Evolutionary conservation across 2,797 vertebrate species (phyloP).

Genomic region (Sebastes ruberrimus): DNA sequence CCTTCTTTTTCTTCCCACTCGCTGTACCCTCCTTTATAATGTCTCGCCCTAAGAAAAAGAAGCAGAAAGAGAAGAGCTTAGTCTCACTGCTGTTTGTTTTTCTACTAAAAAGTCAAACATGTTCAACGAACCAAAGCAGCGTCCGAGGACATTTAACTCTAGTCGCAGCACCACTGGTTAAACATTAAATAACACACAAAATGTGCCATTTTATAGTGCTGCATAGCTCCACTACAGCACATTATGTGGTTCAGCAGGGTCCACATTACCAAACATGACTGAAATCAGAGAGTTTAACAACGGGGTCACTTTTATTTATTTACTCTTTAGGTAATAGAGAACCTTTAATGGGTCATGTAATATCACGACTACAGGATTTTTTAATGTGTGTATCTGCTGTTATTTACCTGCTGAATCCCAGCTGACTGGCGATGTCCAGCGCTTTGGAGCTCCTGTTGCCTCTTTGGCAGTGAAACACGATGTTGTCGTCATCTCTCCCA

Average conservation of each 20-base stretch:
- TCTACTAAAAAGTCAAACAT: background rate
- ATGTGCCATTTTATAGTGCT: background rate
- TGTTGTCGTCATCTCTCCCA: constrained; percentile 66
- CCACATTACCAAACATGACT: background rate
- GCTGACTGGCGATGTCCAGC: constrained; percentile 64
- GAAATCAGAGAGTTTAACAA: background rate
- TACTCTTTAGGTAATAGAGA: background rate
- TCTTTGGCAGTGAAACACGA: constrained; percentile 78
- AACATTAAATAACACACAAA: constrained; percentile 2
- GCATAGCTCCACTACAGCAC: background rate
- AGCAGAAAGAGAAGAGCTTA: background rate
- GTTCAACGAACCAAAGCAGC: background rate
- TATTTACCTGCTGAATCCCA: constrained; percentile 74
- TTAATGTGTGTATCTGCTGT: background rate
- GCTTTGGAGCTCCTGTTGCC: constrained; percentile 75
- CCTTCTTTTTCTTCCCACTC: constrained; percentile 75
- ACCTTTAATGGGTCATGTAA: background rate
- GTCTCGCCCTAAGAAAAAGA: constrained; percentile 67
- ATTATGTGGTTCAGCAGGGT: background rate
- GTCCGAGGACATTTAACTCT: background rate
- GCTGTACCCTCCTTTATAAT: constrained; percentile 78
- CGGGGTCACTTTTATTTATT: background rate
- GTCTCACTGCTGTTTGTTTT: background rate
- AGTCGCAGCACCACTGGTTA: background rate
- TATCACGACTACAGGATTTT: background rate